phyloP scores from a whole-genome alignment of 2,113 vertebrate genomes.

The Grallaria varia region DNA sequence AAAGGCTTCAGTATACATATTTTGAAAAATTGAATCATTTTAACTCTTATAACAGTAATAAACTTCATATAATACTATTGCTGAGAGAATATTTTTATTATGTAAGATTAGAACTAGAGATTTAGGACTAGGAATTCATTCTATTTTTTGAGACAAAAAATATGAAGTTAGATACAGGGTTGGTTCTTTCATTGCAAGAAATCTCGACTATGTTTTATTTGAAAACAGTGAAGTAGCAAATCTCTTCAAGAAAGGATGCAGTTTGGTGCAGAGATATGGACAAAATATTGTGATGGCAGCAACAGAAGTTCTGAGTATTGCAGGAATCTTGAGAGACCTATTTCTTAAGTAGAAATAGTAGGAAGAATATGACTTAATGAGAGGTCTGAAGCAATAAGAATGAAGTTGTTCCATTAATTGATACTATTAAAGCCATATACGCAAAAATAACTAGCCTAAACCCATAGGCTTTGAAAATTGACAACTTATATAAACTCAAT shows the following conservation, averaged over 20 bases:
- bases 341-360: not conserved
- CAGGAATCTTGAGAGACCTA: not conserved
- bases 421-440: not conserved
- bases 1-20: not conserved
- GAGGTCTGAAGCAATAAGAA: not conserved
- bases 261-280: not conserved
- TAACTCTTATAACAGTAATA: not conserved
- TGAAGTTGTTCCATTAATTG: not conserved
- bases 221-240: not conserved
- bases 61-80: not conserved
- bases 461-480: not conserved
- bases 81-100: not conserved
- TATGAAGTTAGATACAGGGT: not conserved
- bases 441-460: not conserved
- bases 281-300: not conserved
- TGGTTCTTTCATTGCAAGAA: not conserved
- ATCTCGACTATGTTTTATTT: not conserved
- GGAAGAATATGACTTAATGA: not conserved
- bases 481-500: not conserved
- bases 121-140: not conserved
- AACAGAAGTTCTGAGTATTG: not conserved
- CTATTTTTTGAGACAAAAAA: not conserved
- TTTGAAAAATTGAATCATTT: not conserved
- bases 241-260: not conserved
- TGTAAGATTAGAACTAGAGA: not conserved